Evolutionary conservation across 2,888 invertebrate genomes (phyloP), one percentile per base, ranked within the genome.

Genomic region (Miltochrista miniata): DNA sequence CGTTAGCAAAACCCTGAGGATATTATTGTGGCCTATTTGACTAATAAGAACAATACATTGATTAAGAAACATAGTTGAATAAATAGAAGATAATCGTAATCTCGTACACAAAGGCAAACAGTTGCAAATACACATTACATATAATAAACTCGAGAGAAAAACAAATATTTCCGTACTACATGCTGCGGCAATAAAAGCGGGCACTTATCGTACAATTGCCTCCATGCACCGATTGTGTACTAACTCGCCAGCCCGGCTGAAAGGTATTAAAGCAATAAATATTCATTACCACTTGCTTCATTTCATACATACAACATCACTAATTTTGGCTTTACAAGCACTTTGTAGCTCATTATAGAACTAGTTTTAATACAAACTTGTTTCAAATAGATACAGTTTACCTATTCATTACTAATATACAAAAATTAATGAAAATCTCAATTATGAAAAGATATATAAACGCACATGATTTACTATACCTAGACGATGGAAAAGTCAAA

Each of bases 201-300:
- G 59, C 77, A 75, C 72, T 83, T 76, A 80, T 68, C 61, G 76
- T 64, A 77, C 79, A 81, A 85, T 86, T 81, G 62, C 74, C 77
- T 67, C 76, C 79, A 79, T 86, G 83, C 83, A 79, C 68, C 82
- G 76, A 85, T 86, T 82, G 85, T 82, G 84, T 81, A 75, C 72
- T 72, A 80, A 75, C 76, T 72, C 72, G 64, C 68, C 37, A 52
- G 36, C 57, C 80, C 83, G 83, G 85, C 83, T 87, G 84, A 80
- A 76, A 66, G 74, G 85, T 89, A 90, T 90, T 90, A 90, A 90
- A 85, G 74, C 87, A 66, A 87, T 90, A 90, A 90, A 90, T 90
- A 90, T 88, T 87, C 85, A 89, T 90, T 90, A 90, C 85, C 83
- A 87, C 81, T 90, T 83, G 84, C 85, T 89, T 87, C 89, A 90